phyloP scores from a whole-genome alignment of 2,888 invertebrate species.

The Cynaeus angustus region DNA sequence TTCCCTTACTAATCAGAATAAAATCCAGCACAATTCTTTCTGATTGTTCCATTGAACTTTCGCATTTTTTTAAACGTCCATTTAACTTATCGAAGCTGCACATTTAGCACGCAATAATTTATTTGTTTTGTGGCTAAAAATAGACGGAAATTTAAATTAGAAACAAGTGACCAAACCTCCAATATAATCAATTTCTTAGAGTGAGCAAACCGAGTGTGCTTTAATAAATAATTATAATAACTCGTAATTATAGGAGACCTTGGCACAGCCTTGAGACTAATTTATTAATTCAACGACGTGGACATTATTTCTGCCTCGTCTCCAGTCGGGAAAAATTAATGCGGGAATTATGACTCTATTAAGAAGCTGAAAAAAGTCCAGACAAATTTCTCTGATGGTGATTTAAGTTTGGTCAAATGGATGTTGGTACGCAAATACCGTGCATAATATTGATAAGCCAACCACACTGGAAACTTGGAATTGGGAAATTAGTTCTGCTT shows the following conservation, averaged over 20 bases:
- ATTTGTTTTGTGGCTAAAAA: constrained; percentile 12
- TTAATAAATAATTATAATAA: constrained; percentile 26
- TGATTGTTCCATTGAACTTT: background rate
- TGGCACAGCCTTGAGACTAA: constrained; percentile 25
- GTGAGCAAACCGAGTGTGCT: constrained; percentile 5
- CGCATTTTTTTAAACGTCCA: constrained; percentile 1
- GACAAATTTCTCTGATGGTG: background rate
- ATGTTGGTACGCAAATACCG: too few species aligned
- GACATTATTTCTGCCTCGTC: constrained; percentile 21
- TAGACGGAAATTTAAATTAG: constrained; percentile 11
- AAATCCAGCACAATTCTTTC: background rate
- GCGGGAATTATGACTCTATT: too few species aligned
- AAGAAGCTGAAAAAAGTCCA: too few species aligned
- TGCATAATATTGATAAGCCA: constrained; percentile 17
- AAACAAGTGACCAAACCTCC: constrained; percentile 22
- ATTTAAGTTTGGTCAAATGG: background rate
- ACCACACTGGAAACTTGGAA: constrained; percentile 2
- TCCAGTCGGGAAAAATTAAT: background rate
- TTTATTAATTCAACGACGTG: constrained; percentile 29
- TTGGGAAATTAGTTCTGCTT: constrained; percentile 20
- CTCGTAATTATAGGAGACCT: constrained; percentile 17
- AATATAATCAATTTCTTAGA: constrained; percentile 18
- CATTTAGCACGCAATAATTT: constrained; percentile 4
- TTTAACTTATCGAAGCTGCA: background rate
- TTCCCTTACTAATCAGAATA: constrained; percentile 4